phyloP scores from a whole-genome alignment of 2,113 vertebrate species.

The Pseudorectes ferrugineus region DNA sequence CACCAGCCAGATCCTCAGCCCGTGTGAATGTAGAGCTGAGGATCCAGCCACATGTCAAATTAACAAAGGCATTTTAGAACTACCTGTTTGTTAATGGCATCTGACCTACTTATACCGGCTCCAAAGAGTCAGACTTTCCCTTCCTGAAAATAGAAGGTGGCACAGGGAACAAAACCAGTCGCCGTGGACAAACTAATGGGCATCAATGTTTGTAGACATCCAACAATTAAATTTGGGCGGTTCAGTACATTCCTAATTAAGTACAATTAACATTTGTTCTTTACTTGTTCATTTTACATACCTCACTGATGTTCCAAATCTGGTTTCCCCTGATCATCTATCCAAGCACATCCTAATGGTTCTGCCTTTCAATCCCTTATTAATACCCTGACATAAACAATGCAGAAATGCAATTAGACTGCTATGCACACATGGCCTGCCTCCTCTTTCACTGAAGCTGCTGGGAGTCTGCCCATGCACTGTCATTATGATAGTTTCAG shows the following conservation, averaged over 20 bases:
- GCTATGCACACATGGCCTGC: neutral
- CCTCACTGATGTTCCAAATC: constrained; percentile 33
- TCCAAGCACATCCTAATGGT: constrained; percentile 57
- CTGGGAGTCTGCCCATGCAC: neutral
- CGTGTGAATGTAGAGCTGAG: neutral
- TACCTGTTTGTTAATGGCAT: constrained; percentile 32
- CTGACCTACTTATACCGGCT: constrained; percentile 26
- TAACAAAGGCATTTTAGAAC: constrained; percentile 33
- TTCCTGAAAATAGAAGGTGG: constrained; percentile 26
- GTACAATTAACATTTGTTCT: constrained; percentile 56
- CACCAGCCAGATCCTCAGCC: neutral
- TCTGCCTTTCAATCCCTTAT: constrained; percentile 28
- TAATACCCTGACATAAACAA: constrained; percentile 56
- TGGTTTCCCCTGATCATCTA: constrained; percentile 3
- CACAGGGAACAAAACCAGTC: constrained; percentile 23
- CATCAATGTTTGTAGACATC: neutral
- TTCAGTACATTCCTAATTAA: constrained; percentile 68
- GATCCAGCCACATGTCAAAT: neutral
- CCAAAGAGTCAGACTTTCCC: neutral
- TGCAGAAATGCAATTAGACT: constrained; percentile 63
- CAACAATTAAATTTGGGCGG: constrained; percentile 61
- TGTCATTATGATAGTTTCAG: neutral
- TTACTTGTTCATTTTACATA: constrained; percentile 54
- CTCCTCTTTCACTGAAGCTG: neutral
- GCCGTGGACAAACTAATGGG: constrained; percentile 24